Conservation (phyloP, 2,113 vertebrate genomes). For the Dasyornis broadbenti region DNA sequence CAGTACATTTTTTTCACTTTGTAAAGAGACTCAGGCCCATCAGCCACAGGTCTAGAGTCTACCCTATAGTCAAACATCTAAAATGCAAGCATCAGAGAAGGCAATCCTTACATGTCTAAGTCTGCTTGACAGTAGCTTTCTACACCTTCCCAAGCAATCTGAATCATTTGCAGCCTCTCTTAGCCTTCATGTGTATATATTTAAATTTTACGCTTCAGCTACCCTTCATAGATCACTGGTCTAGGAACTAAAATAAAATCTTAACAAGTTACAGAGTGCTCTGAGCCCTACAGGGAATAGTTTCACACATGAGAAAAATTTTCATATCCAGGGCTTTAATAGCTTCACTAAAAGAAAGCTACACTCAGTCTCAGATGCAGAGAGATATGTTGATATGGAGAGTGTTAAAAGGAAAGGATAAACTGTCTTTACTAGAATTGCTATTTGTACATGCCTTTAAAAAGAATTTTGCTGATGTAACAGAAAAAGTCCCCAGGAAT, state of each 20-base stretch:
- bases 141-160: not conserved
- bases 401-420: not conserved
- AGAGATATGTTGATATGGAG: not conserved
- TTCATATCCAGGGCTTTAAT: not conserved
- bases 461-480: not conserved
- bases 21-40: not conserved
- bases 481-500: not conserved
- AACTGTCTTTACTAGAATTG: not conserved
- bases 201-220: not conserved
- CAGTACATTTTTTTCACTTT: not conserved
- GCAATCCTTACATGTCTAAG: not conserved
- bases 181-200: not conserved
- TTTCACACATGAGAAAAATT: not conserved
- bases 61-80: not conserved
- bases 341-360: not conserved
- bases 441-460: not conserved
- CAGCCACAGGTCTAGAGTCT: not conserved
- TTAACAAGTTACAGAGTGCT: not conserved
- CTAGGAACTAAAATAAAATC: not conserved
- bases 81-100: not conserved
- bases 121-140: not conserved
- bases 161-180: not conserved
- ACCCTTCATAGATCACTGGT: not conserved
- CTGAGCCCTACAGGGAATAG: not conserved
- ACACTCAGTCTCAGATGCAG: not conserved